phyloP scores from a whole-genome alignment of 2,797 vertebrate species.

The Tokudaia muenninki region DNA sequence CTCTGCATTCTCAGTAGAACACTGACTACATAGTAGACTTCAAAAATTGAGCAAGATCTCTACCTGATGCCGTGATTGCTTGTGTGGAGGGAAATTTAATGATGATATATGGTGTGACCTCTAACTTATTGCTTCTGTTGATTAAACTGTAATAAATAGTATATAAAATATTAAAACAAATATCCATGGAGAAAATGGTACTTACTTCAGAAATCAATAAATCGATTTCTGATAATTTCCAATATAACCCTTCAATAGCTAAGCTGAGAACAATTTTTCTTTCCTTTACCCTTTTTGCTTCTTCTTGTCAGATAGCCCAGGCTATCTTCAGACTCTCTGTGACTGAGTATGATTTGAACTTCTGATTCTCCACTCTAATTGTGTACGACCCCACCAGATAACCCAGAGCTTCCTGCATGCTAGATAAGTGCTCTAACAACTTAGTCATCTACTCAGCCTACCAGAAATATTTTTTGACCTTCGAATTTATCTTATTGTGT shows the following conservation, averaged over 20 bases:
- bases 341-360: background rate
- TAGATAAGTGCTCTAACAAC: background rate
- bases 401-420: background rate
- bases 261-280: background rate
- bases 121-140: background rate
- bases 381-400: background rate
- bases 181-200: background rate
- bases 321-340: background rate
- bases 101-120: background rate
- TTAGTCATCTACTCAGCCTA: background rate
- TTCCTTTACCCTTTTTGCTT: background rate
- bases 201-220: background rate
- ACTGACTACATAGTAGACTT: background rate
- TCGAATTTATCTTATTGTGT: background rate
- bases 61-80: background rate
- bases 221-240: background rate
- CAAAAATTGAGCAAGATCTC: background rate
- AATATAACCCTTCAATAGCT: background rate
- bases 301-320: background rate
- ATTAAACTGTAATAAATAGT: background rate
- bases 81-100: background rate
- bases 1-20: background rate
- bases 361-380: background rate
- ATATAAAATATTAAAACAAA: conserved; percentile 18
- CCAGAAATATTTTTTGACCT: background rate